These are phyloP conservation scores for Cephus cinctus DNA, from an alignment of 1,140 invertebrate genomes.

Conservation along the genomic window DNA sequence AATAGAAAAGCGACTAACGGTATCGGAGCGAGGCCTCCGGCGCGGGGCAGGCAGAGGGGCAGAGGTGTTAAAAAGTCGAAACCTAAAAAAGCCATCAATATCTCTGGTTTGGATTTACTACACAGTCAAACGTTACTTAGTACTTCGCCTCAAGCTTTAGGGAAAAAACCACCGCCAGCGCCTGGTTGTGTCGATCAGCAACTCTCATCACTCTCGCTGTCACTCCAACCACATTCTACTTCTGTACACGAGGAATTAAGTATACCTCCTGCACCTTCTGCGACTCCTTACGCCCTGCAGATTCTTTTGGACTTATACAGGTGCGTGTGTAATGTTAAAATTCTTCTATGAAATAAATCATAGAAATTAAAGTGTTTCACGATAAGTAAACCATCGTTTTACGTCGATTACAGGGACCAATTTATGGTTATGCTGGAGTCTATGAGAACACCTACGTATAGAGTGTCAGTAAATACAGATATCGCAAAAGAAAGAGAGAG, in stretches of 20 bases:
- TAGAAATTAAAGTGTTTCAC: too few relatives aligned
- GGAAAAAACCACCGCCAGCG: slow-evolving; percentile 74
- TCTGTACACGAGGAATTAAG: slow-evolving; percentile 78
- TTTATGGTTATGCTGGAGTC: slow-evolving; percentile 77
- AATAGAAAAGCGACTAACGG: slow-evolving; percentile 47
- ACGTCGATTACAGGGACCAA: slow-evolving; percentile 72
- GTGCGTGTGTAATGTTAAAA: too few relatives aligned
- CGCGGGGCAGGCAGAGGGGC: slow-evolving; percentile 51
- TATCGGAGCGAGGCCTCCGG: slow-evolving; percentile 42
- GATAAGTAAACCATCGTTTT: too few relatives aligned
- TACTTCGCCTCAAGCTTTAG: slow-evolving; percentile 68
- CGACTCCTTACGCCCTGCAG: slow-evolving; percentile 82
- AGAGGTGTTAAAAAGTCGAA: slow-evolving; percentile 59
- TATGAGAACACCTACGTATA: slow-evolving; percentile 79
- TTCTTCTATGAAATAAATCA: too few relatives aligned
- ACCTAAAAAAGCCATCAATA: slow-evolving; percentile 67
- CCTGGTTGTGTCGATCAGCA: slow-evolving; percentile 90
- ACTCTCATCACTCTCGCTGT: slow-evolving; percentile 70
- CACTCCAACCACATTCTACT: slow-evolving; percentile 56
- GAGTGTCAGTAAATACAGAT: slow-evolving; percentile 69
- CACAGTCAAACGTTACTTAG: slow-evolving; percentile 89
- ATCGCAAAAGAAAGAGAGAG: slow-evolving; percentile 82
- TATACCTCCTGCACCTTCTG: slow-evolving; percentile 72
- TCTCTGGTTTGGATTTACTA: slow-evolving; percentile 83
- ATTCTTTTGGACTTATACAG: slow-evolving; percentile 78